phyloP scores from a whole-genome alignment of 2,113 vertebrate genomes.

The Pelmatolapia mariae region DNA sequence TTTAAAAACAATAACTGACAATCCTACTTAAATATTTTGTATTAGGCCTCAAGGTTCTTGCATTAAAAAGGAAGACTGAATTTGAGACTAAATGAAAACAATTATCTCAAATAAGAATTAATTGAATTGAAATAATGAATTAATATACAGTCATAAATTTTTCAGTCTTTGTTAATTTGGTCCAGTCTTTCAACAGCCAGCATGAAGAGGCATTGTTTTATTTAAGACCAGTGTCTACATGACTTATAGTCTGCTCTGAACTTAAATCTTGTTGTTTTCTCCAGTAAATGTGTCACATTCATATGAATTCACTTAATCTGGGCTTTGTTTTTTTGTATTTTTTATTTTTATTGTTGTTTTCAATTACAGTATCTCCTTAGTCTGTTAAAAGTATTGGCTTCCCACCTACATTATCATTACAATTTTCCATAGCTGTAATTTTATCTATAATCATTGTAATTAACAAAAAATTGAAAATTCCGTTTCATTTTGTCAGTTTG shows the following conservation, averaged over 20 bases:
- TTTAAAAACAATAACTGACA: not conserved
- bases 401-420: not conserved
- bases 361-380: not conserved
- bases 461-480: not conserved
- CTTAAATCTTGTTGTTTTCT: not conserved
- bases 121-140: not conserved
- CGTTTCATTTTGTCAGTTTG: rapidly evolving
- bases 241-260: not conserved
- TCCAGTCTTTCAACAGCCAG: not conserved
- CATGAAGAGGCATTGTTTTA: not conserved
- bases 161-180: not conserved
- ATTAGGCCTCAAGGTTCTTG: not conserved
- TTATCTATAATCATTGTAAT: not conserved
- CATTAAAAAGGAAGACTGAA: not conserved
- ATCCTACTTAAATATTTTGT: not conserved
- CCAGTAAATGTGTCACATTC: not conserved
- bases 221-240: not conserved
- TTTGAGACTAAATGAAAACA: not conserved
- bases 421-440: not conserved
- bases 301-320: not conserved
- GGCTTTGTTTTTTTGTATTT: not conserved
- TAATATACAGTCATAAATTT: not conserved
- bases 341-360: not conserved
- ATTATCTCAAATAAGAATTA: not conserved
- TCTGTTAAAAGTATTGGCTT: not conserved